Evolutionary conservation across 2,113 vertebrate genomes (phyloP).

Genomic region (Nicator chloris): DNA sequence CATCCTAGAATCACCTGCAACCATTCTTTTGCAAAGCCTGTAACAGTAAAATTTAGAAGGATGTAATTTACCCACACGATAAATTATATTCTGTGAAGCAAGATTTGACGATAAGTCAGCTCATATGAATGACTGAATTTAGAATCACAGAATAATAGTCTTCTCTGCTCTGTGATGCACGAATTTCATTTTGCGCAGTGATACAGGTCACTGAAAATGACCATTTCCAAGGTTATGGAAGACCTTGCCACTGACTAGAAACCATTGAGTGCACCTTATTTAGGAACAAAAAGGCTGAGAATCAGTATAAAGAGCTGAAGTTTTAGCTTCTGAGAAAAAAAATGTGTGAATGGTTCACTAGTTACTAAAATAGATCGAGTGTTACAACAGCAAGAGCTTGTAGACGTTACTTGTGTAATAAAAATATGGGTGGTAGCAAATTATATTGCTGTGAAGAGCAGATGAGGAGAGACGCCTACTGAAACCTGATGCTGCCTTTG

Average conservation of each 20-base stretch:
- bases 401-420: slow-evolving; percentile 18
- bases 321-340: not conserved
- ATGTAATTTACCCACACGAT: not conserved
- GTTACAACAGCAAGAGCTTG: slow-evolving; percentile 29
- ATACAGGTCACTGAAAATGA: slow-evolving; percentile 14
- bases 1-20: not conserved
- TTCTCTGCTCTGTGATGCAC: slow-evolving; percentile 14
- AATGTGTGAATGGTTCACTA: not conserved
- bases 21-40: not conserved
- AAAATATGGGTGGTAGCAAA: slow-evolving; percentile 44
- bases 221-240: not conserved
- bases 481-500: slow-evolving; percentile 59
- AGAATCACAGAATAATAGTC: not conserved
- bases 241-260: not conserved
- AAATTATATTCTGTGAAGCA: not conserved
- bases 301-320: not conserved
- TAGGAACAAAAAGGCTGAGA: not conserved
- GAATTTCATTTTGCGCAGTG: slow-evolving; percentile 18
- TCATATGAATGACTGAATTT: slow-evolving; percentile 12
- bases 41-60: not conserved
- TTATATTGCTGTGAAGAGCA: slow-evolving; percentile 39
- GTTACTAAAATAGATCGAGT: slow-evolving; percentile 2
- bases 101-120: not conserved
- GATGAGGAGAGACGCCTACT: slow-evolving; percentile 50
- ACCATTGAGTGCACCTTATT: not conserved